phyloP scores from a whole-genome alignment of 2,888 invertebrate species.

The Mycalesis mineus region DNA sequence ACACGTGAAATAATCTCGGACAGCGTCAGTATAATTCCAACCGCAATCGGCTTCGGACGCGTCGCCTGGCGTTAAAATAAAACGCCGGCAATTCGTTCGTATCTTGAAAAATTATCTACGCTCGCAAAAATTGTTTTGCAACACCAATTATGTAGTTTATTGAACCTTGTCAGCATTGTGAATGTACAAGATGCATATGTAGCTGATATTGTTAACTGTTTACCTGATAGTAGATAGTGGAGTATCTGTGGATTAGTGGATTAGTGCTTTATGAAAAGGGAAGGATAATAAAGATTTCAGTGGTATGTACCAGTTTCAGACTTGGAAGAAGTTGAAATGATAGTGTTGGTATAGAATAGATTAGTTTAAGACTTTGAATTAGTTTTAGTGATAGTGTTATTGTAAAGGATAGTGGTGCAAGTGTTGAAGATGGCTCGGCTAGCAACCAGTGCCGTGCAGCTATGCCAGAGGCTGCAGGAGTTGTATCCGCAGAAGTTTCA shows the following conservation, averaged over 20 bases:
- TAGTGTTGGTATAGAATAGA: background rate
- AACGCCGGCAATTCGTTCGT: background rate
- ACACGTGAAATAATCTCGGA: background rate
- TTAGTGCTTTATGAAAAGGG: background rate
- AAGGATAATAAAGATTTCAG: background rate
- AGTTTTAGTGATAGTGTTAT: background rate
- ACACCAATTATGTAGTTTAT: constrained; percentile 12
- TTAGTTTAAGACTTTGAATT: background rate
- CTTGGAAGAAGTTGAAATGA: background rate
- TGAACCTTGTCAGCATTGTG: constrained; percentile 7
- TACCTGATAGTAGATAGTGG: constrained; percentile 6
- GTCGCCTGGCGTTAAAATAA: background rate
- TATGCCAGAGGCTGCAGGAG: constrained; percentile 68
- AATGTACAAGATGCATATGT: background rate
- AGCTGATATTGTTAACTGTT: background rate
- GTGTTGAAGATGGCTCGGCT: constrained; percentile 53
- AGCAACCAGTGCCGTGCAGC: constrained; percentile 60
- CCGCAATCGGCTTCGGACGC: constrained; percentile 8
- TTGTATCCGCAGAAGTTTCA: constrained; percentile 62
- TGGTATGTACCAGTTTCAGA: background rate
- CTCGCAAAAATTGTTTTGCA: constrained; percentile 17
- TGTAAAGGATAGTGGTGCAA: background rate
- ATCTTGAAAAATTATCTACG: constrained; percentile 8
- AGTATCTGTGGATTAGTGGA: constrained; percentile 1
- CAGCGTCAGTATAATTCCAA: constrained; percentile 9